Evolutionary conservation across 2,113 vertebrate genomes (phyloP), one percentile per base, ranked within the genome.

Genomic region (Saimiri boliviensis): DNA sequence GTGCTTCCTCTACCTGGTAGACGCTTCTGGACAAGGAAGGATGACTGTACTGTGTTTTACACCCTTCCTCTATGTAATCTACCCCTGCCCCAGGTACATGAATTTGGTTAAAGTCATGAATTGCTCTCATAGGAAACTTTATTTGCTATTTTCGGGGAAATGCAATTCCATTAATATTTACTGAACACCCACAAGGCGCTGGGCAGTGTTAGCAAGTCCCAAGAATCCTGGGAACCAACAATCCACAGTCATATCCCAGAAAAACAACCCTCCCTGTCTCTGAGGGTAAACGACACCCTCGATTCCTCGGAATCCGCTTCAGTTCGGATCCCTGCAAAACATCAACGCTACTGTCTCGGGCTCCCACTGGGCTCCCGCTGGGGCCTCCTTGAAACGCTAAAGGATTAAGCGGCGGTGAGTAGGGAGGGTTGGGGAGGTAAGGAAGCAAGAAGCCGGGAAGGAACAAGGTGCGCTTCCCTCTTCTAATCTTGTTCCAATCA

Each of bases 101-200:
- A 82, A 63, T 96, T 80, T 95, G 66, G 6, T 84, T 92, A 40
- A 93, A 92, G 47, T 76, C 80, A 73, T 27, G 49, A 79, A 60
- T 58, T 86, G 83, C 83, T 96, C 74, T 79, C 70, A 76, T 2
- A 3, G 93, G 49, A 45, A 81, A 83, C 63, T 92, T 94, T 35
- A 92, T 60, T 89, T 84, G 79, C 70, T 92, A 60, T 94, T 91
- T 96, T 96, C n/a, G 3, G 91, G 32, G 70, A 92, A 98, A 92
- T 42, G 35, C 54, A 87, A 30, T 95, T 93, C 79, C 81, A 82
- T 95, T 79, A 87, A 30, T 91, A 95, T 97, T 97, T 95, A 77
- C 88, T 74, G 95, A 87, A 85, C 5, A 10, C 23, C 91, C 94
- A 71, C 86, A 66, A 54, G 92, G 80, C 68, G n/a, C 86, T 94